Evolutionary conservation across 1,140 invertebrate species (phyloP), one percentile per base, ranked within the genome.

Genomic region (Chrysoperla carnea): DNA sequence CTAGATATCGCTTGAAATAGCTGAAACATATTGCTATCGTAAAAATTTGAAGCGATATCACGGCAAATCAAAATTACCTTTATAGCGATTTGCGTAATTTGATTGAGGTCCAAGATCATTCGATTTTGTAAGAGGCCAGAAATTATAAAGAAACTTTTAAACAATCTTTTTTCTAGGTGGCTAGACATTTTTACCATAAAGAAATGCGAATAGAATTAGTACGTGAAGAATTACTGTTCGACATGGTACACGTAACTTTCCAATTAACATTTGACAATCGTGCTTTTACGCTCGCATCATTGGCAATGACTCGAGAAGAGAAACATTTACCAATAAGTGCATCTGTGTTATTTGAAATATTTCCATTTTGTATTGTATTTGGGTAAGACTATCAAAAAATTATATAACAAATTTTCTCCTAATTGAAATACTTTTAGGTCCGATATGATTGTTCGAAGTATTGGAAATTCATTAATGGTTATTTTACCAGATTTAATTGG

Each of bases 281-380:
- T 33, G 88, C 86, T 1, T 86, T 86, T 49, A 84, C 81, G 0
- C 60, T 84, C 31, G 78, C 82, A 4, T 84, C 80, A 0, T 58
- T 88, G 43, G 75, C 77, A 1, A 82, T 88, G 76, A 84, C 81
- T 2, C 68, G 82, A 8, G 84, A 88, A 52, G 84, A 89, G 53
- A 84, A 84, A 57, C 82, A 86, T 58, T 58, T 93, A 49, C 79
- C 88, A 4, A 84, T 92, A 33, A 83, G 78, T 52, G 84, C 87
- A 0, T 81, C 81, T 0, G 80, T 93, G 6, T 70, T 97, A 8
- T 95, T 97, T 52, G 90, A 97, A 59, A 89, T 97, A 54, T 98
- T 97, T 63, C 93, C 94, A 6, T 97, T 97, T 66, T 92, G 90
- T 63, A 84, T 97, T 50, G 86, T 94, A 15, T 96, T 97, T 64